A percentile compares a stretch with the other conserved stretches of the same genome.
phyloP scores from a whole-genome alignment of 2,888 invertebrate genomes.

The Pyralis farinalis region DNA sequence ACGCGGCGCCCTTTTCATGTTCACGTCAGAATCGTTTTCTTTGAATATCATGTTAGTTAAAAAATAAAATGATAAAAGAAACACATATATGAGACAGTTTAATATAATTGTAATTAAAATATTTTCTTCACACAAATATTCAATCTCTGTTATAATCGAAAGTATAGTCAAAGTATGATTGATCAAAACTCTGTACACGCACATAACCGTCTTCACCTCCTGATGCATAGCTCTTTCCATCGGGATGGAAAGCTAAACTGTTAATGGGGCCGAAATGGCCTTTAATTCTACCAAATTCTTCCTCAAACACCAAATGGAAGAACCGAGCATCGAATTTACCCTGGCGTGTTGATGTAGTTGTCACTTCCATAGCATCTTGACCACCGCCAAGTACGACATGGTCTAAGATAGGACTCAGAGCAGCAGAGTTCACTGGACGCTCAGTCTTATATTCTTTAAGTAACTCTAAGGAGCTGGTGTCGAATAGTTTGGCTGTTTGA shows the following conservation, averaged over 20 bases:
- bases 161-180: conserved; percentile 96
- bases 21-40: too few relatives aligned
- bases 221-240: conserved; percentile 97
- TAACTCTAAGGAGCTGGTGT: conserved; percentile 91
- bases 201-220: conserved; percentile 99
- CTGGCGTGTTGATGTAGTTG: conserved; percentile 94
- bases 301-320: conserved; percentile 97
- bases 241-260: conserved; percentile 98
- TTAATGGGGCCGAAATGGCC: conserved; percentile 99
- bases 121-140: conserved; percentile 15
- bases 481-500: conserved; percentile 96
- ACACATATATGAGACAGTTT: conserved; percentile 20
- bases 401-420: conserved; percentile 96
- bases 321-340: conserved; percentile 98
- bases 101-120: conserved; percentile 10
- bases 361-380: conserved; percentile 99
- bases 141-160: conserved; percentile 88
- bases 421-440: conserved; percentile 98
- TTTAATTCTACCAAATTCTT: conserved; percentile 98
- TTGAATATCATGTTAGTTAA: too few relatives aligned
- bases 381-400: conserved; percentile 99
- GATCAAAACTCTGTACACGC: conserved; percentile 97
- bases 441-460: conserved; percentile 98
- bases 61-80: conserved; percentile 9
- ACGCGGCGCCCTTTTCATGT: too few relatives aligned